These are phyloP conservation scores for Holacanthus passer DNA, from an alignment of 2,113 vertebrate genomes.

Conservation along the genomic window DNA sequence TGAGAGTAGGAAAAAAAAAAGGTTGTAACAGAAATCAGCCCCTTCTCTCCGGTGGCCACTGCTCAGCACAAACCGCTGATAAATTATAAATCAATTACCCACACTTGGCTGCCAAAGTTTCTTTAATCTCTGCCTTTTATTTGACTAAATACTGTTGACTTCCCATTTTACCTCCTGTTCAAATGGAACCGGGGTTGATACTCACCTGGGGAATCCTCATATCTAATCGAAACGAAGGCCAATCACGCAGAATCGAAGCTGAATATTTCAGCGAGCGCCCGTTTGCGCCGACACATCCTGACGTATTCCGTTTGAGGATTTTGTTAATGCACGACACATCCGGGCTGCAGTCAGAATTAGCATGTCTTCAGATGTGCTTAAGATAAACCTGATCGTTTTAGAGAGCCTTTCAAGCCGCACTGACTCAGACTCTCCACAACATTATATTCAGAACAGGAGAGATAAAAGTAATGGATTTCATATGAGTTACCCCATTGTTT, in stretches of 20 bases:
- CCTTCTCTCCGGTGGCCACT: constrained; percentile 62
- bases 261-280: constrained; percentile 63
- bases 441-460: constrained; percentile 20
- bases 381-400: constrained; percentile 64
- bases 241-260: constrained; percentile 66
- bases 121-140: constrained; percentile 83
- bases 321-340: constrained; percentile 47
- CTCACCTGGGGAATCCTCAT: constrained; percentile 73
- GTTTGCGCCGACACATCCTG: constrained; percentile 52
- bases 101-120: constrained; percentile 74
- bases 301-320: constrained; percentile 73
- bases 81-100: constrained; percentile 84
- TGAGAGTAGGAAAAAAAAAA: constrained; percentile 43
- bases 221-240: constrained; percentile 68
- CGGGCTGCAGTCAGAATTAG: constrained; percentile 54
- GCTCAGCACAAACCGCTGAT: constrained; percentile 72
- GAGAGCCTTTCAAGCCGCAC: constrained; percentile 51
- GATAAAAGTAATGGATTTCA: constrained; percentile 53
- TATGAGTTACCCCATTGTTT: not conserved
- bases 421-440: constrained; percentile 29
- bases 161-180: constrained; percentile 69
- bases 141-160: constrained; percentile 82
- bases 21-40: constrained; percentile 62
- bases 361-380: constrained; percentile 49
- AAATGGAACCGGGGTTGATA: constrained; percentile 66